Evolutionary conservation across 2,888 invertebrate species (phyloP), one percentile per base, ranked within the genome.

Genomic region (Heterodera filipjevi): DNA sequence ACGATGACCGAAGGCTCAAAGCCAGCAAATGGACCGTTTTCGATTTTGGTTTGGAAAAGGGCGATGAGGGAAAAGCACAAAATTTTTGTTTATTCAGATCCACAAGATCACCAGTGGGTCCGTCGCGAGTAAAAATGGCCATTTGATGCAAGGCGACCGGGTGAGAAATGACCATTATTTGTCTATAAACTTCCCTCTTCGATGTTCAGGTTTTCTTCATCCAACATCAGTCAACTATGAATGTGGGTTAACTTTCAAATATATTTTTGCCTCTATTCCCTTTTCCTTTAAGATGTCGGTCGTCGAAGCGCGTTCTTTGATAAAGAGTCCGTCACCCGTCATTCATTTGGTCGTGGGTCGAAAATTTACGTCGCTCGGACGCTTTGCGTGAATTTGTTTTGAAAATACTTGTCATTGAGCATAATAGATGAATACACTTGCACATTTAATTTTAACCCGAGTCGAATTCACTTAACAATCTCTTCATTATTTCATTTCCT

Each of bases 271-370:
- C n/a, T n/a, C n/a, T n/a, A 0, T 14, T 16, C 12, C 16, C 49
- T 16, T 19, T 78, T 79, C 16, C 3, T 22, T 32, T 73, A n/a
- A 64, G 85, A 78, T 83, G 79, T 71, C 70, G 22, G 76, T 77
- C 0, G 39, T 49, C n/a, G 85, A 83, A 27, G 83, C 85, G 14
- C 76, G 83, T 44, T 72, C 59, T 14, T 39, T 77, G 30, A 71
- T 83, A 71, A 82, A 82, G 14, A 49, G 70, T 49, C 77, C 77
- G 8, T 76, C 85, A 3, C 64, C 79, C n/a, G 64, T 19, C 5
- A 84, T 83, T 10, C 35, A 59, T 32, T 70, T 83, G 16, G 73
- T 83, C n/a, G 71, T 84, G 35, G 83, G 85, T 3, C 77, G 83
- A 16, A 53, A 53, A 5, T 53, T 53, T 19, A 16, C 19, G 14